These are phyloP conservation scores for Cyprinodon variegatus DNA, from an alignment of 2,113 vertebrate species.

Conservation along the genomic window DNA sequence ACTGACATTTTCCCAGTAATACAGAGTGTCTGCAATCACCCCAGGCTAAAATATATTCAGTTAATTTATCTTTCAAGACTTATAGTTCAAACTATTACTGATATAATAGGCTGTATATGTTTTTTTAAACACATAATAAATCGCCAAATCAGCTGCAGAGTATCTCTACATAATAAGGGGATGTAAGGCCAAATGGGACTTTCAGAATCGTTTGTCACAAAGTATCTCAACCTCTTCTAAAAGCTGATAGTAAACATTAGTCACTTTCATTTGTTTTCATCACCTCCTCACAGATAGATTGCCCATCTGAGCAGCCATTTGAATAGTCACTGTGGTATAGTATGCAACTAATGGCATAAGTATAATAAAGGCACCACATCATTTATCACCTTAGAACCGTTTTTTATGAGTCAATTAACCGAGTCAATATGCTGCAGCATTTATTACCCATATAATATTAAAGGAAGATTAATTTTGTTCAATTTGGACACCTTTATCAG, in stretches of 20 bases:
- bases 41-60: not conserved
- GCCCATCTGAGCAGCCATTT: constrained; percentile 35
- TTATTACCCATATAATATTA: constrained; percentile 57
- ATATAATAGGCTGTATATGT: not conserved
- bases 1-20: not conserved
- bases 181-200: constrained; percentile 5
- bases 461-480: constrained; percentile 43
- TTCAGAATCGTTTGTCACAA: constrained; percentile 12
- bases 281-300: constrained; percentile 37
- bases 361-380: constrained; percentile 18
- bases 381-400: constrained; percentile 51
- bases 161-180: not conserved
- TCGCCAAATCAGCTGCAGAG: not conserved
- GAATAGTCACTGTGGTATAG: constrained; percentile 32
- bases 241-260: constrained; percentile 1
- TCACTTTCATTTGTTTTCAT: constrained; percentile 51
- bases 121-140: constrained; percentile 2
- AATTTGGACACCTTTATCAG: constrained; percentile 26
- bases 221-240: not conserved
- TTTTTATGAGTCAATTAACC: constrained; percentile 64
- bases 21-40: not conserved
- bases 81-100: not conserved
- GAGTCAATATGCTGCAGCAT: constrained; percentile 56
- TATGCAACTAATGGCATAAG: constrained; percentile 53
- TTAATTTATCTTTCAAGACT: not conserved